phyloP scores from a whole-genome alignment of 2,888 invertebrate genomes.

The Platycnemis pennipes region DNA sequence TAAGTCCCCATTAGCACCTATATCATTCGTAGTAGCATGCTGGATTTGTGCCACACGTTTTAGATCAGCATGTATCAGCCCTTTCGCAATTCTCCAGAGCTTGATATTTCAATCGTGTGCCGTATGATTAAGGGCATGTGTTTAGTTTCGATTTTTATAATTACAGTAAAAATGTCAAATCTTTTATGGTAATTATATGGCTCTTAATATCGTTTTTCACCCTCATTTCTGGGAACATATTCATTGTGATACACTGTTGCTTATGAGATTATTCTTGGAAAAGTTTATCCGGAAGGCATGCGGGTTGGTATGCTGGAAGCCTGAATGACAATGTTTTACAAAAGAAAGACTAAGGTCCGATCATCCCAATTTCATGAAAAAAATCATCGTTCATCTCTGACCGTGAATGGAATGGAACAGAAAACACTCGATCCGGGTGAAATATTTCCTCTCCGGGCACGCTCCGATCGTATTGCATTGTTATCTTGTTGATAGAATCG shows the following conservation, averaged over 20 bases:
- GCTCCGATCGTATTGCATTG: neutral
- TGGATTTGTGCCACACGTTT: too few species aligned
- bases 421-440: neutral
- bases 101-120: too few species aligned
- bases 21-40: too few species aligned
- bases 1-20: too few species aligned
- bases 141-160: too few species aligned
- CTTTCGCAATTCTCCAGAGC: too few species aligned
- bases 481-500: neutral
- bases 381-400: neutral
- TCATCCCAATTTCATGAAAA: neutral
- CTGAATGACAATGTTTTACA: neutral
- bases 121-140: too few species aligned
- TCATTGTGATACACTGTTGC: neutral
- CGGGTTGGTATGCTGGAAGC: neutral
- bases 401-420: neutral
- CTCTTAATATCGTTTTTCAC: too few species aligned
- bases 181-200: too few species aligned
- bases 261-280: neutral
- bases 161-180: too few species aligned
- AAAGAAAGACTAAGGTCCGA: neutral
- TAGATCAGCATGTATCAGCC: too few species aligned
- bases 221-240: too few species aligned
- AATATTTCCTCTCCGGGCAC: neutral
- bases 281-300: neutral